Evolutionary conservation across 1,140 invertebrate genomes (phyloP).

Genomic region (Sitophilus oryzae): DNA sequence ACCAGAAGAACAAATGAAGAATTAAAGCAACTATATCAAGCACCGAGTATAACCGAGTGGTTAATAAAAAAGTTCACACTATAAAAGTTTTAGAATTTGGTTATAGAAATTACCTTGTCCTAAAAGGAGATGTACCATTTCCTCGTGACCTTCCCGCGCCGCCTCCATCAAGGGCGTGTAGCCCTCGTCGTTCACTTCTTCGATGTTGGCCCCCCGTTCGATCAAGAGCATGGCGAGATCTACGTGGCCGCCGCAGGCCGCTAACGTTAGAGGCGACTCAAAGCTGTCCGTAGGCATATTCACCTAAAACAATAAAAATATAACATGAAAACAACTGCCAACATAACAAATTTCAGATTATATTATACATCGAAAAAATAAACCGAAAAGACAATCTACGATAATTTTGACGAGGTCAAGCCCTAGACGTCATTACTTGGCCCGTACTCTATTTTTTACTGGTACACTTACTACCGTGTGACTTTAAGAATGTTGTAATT

Average conservation of each 20-base stretch:
- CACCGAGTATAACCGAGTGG: too few relatives aligned
- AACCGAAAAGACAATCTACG: too few relatives aligned
- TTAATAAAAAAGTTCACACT: neutral
- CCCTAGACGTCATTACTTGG: too few relatives aligned
- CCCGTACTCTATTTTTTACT: too few relatives aligned
- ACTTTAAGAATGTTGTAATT: too few relatives aligned
- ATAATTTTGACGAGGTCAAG: too few relatives aligned
- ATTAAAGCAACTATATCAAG: too few relatives aligned
- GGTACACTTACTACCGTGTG: too few relatives aligned
- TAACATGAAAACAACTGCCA: neutral
- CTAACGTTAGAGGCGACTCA: conserved; percentile 95
- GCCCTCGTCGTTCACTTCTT: conserved; percentile 99
- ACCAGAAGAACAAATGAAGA: too few relatives aligned
- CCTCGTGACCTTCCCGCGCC: conserved; percentile 94
- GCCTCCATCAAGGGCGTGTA: conserved; percentile 99
- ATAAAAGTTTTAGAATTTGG: neutral
- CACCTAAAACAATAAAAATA: conserved; percentile 24
- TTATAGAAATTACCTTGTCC: conserved; percentile 71
- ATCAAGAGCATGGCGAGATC: conserved; percentile 92
- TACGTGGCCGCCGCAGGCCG: conserved; percentile 97
- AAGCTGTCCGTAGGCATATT: conserved; percentile 99
- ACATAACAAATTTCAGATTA: too few relatives aligned
- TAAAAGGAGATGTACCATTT: conserved; percentile 92
- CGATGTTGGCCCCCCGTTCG: conserved; percentile 95
- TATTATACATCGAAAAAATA: too few relatives aligned